Percentiles rank a stretch among this genome's conserved stretches.
phyloP scores from a whole-genome alignment of 2,888 invertebrate genomes.

The Thymelicus acteon region DNA sequence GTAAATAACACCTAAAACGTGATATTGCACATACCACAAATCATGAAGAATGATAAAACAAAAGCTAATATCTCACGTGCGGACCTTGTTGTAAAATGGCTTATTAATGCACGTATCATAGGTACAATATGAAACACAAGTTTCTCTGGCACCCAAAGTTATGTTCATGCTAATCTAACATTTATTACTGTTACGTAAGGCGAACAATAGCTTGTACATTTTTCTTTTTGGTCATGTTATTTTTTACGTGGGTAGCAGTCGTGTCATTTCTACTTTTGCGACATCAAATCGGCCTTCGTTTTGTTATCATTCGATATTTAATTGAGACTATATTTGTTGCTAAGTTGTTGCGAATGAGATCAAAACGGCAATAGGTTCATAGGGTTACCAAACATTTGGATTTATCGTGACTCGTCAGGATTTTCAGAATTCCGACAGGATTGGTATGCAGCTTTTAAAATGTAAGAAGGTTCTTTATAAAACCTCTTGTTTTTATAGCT shows the following conservation, averaged over 20 bases:
- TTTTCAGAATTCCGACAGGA: too few species aligned
- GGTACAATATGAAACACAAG: not conserved
- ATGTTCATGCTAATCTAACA: constrained; percentile 8
- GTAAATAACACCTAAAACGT: not conserved
- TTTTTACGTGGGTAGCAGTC: constrained; percentile 24
- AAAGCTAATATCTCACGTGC: constrained; percentile 1
- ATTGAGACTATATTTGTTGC: constrained; percentile 41
- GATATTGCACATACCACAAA: constrained; percentile 1
- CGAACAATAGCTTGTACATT: constrained; percentile 7
- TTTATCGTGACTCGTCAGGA: too few species aligned
- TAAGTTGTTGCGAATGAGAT: constrained; percentile 45
- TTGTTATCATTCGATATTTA: constrained; percentile 34
- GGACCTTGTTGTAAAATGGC: not conserved
- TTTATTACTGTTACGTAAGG: constrained; percentile 9
- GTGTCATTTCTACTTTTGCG: constrained; percentile 14
- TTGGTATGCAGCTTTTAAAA: too few species aligned
- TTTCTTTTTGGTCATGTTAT: constrained; percentile 17
- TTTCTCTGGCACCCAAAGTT: not conserved
- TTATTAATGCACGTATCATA: constrained; percentile 16
- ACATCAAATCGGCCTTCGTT: constrained; percentile 17
- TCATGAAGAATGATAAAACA: not conserved
- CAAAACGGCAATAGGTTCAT: constrained; percentile 5
- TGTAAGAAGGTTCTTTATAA: too few species aligned
- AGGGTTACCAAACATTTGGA: not conserved
- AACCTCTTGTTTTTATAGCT: too few species aligned